Percentiles rank a stretch among this genome's conserved stretches.
Conservation (phyloP, 2,888 invertebrate genomes). For the Coelopa pilipes region DNA sequence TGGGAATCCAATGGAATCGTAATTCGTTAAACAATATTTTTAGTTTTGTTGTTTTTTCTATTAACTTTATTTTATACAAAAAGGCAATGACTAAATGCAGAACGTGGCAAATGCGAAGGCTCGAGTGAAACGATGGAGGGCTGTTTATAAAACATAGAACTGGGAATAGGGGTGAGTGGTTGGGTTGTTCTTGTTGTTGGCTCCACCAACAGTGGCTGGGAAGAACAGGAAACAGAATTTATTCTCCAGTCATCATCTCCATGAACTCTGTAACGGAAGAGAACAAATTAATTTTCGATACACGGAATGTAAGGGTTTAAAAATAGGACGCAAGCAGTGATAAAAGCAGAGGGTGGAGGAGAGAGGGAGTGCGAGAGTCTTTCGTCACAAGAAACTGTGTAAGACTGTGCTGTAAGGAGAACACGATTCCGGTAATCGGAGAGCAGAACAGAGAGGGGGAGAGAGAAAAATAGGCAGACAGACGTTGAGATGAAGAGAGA, state of each 20-base stretch:
- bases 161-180: too few species aligned
- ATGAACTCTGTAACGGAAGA: slow-evolving; percentile 82
- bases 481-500: too few species aligned
- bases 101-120: not conserved
- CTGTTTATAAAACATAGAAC: too few species aligned
- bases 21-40: not conserved
- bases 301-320: not conserved
- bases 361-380: not conserved
- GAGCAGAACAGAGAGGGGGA: too few species aligned
- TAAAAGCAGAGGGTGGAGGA: not conserved
- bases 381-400: too few species aligned
- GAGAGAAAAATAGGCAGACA: too few species aligned
- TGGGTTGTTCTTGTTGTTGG: slow-evolving; percentile 11
- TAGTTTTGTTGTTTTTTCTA: not conserved
- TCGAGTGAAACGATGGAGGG: too few species aligned
- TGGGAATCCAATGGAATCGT: too few species aligned
- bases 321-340: not conserved
- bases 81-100: slow-evolving; percentile 3
- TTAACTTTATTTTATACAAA: slow-evolving; percentile 10
- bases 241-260: slow-evolving; percentile 97
- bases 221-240: slow-evolving; percentile 61
- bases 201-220: slow-evolving; percentile 4
- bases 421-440: too few species aligned
- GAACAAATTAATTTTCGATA: slow-evolving; percentile 46
- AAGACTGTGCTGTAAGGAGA: too few species aligned